These are phyloP conservation scores for Zootermopsis nevadensis DNA, from an alignment of 2,888 invertebrate species.

Conservation along the genomic window DNA sequence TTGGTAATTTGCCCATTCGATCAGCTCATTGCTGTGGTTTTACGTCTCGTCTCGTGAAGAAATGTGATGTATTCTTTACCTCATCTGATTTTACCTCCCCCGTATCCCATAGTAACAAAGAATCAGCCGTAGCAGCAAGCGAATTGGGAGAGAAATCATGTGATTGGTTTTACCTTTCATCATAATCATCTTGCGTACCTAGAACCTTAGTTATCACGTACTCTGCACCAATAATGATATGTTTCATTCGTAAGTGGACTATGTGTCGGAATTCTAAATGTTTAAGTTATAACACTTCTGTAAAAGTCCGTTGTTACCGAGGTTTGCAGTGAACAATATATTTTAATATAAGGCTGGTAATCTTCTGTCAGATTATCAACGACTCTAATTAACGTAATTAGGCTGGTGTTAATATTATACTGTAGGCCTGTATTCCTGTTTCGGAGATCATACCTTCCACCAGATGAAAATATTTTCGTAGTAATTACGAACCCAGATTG, in stretches of 20 bases:
- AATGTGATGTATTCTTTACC: slow-evolving; percentile 32
- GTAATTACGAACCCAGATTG: too few relatives aligned
- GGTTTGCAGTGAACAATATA: too few relatives aligned
- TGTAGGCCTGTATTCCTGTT: too few relatives aligned
- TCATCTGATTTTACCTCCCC: not conserved
- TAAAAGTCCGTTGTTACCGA: not conserved
- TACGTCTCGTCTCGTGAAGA: slow-evolving; percentile 34
- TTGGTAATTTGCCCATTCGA: slow-evolving; percentile 47
- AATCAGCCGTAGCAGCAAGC: slow-evolving; percentile 2
- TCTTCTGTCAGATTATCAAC: too few relatives aligned
- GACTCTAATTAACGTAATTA: too few relatives aligned
- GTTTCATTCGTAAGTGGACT: not conserved
- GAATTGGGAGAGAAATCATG: slow-evolving; percentile 17
- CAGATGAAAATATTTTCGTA: too few relatives aligned
- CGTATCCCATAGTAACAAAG: slow-evolving; percentile 15
- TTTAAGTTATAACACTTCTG: not conserved
- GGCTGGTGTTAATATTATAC: too few relatives aligned
- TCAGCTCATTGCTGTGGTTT: slow-evolving; percentile 38
- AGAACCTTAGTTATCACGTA: slow-evolving; percentile 6
- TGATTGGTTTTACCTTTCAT: slow-evolving; percentile 38
- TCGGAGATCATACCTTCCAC: too few relatives aligned
- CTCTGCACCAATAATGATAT: not conserved
- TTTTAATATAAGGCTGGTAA: too few relatives aligned
- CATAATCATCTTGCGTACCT: slow-evolving; percentile 2
- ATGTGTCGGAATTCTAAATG: not conserved